Base-by-base conservation (phyloP, 1,140 invertebrate species). In the Homalodisca vitripennis region DNA sequence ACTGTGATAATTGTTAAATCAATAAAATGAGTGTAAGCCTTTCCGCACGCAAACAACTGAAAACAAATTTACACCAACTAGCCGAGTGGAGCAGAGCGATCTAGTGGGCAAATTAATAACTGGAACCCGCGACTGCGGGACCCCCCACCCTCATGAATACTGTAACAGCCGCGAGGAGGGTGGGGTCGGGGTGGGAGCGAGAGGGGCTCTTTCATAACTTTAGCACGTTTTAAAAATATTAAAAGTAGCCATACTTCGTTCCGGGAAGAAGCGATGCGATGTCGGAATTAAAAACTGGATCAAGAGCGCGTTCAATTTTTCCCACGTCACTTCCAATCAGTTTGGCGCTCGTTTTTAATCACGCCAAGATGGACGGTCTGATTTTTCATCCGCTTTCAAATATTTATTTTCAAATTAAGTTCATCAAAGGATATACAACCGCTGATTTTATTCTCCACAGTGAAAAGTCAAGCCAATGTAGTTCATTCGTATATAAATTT, bases 281-380 rank as follows among this genome's bases (percentile, higher is more conserved):
- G 34, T 68, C 57, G 67, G 41, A 67, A 67, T 68, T 67, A 68
- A 67, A 67, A 63, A 32, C 55, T 55, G 67, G 48, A 67, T 41
- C 31, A 51, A 60, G 48, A 30, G 46, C 32, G 55, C 29, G 31
- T 30, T 51, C 63, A 63, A 41, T 66, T 66, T 66, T 70, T 53
- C 29, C 29, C 64, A 13, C 64, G 29, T 69, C 60, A 46, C 46
- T 67, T 51, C 68, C 30, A 30, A 32, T 68, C 64, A 53, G 48
- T 6, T 20, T 24, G 22, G n/a, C 24, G 55, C 24, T 34, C 27
- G 32, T 63, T 62, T 70, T 70, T 62, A 31, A 30, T 47, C 66
- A 60, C 26, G 55, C 24, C 22, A 60, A 60, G 55, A 60, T 60
- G 55, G 26, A 60, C 55, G 55, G 55, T 27, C 55, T 2, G 55